Conservation (phyloP, 35 echinoderm and acorn worm species). For the Lytechinus pictus region DNA sequence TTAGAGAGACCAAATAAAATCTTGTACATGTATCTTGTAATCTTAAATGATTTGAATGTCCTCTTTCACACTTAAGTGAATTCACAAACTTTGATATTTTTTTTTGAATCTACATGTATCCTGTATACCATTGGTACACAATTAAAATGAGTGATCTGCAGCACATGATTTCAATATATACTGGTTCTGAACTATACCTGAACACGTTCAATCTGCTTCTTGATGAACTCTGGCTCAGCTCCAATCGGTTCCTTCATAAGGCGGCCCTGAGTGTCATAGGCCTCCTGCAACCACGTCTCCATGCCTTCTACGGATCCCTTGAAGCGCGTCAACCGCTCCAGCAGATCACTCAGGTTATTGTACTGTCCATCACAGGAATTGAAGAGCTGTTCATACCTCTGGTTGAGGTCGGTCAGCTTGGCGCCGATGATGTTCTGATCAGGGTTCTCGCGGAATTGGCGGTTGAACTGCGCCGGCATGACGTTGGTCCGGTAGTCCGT, state of each 20-base stretch:
- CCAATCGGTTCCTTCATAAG: conserved; percentile 84
- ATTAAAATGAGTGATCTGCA: too few relatives aligned
- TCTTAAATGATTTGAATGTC: too few relatives aligned
- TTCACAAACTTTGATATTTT: too few relatives aligned
- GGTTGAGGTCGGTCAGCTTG: conserved; percentile 84
- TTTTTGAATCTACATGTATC: too few relatives aligned
- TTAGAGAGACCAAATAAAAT: too few relatives aligned
- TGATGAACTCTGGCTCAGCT: conserved; percentile 85
- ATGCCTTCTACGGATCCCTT: conserved; percentile 70
- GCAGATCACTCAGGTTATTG: conserved; percentile 76
- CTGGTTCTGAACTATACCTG: conserved; percentile 50
- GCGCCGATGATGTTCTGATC: conserved; percentile 61
- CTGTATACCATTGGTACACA: too few relatives aligned
- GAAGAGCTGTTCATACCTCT: conserved; percentile 73
- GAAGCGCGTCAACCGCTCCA: conserved; percentile 75
- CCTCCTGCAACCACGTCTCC: conserved; percentile 67
- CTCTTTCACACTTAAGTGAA: too few relatives aligned
- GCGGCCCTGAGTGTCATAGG: conserved; percentile 75
- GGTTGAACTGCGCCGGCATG: conserved; percentile 77
- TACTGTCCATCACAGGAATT: conserved; percentile 68
- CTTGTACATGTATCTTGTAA: too few relatives aligned
- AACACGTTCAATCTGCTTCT: conserved; percentile 88
- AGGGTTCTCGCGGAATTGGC: conserved; percentile 77
- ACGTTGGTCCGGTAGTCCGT: conserved; percentile 71
- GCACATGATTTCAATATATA: too few relatives aligned